A percentile compares a stretch with the other conserved stretches of the same genome.
phyloP scores from a whole-genome alignment of 2,113 vertebrate genomes.

The Python bivittatus region DNA sequence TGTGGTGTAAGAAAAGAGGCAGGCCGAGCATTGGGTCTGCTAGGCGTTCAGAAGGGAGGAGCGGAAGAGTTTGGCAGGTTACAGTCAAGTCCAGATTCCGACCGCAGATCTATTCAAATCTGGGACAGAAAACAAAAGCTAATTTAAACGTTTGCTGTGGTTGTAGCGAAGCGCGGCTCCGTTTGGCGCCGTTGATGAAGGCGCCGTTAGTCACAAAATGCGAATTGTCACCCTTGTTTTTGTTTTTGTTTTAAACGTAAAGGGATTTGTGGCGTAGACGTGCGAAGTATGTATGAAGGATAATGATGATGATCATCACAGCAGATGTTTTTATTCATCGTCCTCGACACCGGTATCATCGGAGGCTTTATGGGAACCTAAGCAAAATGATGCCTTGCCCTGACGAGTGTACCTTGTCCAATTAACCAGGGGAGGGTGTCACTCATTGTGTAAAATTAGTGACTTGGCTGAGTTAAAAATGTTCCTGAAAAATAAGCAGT shows the following conservation, averaged over 20 bases:
- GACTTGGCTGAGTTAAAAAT: neutral
- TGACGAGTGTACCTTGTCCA: neutral
- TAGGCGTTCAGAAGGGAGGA: neutral
- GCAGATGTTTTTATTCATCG: no score
- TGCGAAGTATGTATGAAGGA: neutral
- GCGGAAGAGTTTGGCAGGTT: neutral
- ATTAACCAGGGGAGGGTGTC: neutral
- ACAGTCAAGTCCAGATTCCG: neutral
- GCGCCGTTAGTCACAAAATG: neutral
- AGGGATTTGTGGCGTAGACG: neutral
- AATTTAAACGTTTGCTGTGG: neutral
- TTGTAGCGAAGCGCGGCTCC: neutral
- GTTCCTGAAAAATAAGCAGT: neutral
- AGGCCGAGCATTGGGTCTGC: neutral
- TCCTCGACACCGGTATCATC: neutral
- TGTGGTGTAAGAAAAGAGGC: neutral
- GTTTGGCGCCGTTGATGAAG: neutral
- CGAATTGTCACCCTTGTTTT: neutral
- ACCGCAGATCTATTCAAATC: neutral
- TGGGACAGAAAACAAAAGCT: neutral
- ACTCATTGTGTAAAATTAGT: neutral
- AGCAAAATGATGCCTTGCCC: neutral
- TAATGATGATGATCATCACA: neutral
- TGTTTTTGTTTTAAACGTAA: neutral
- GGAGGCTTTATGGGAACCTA: neutral